Percentiles rank a stretch among this genome's conserved stretches.
These are phyloP conservation scores for Atrichornis clamosus DNA, from an alignment of 2,113 vertebrate species.

Conservation along the genomic window DNA sequence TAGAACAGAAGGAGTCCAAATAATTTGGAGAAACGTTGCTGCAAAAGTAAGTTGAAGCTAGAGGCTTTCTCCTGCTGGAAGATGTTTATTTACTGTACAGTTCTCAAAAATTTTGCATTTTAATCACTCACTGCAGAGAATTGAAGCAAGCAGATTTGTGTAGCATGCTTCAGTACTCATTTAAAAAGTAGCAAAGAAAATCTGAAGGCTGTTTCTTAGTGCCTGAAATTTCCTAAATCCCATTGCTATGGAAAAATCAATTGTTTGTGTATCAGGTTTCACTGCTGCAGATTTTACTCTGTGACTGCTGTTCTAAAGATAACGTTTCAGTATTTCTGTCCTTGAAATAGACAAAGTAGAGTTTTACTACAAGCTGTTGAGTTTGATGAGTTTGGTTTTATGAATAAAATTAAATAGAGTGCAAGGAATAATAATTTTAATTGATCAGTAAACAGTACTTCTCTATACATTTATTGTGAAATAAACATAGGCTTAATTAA, in stretches of 20 bases:
- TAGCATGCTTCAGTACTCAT: background rate
- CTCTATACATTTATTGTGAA: background rate
- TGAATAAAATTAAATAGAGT: background rate
- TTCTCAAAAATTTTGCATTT: background rate
- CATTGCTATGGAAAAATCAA: background rate
- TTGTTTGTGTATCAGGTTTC: background rate
- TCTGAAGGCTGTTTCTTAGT: background rate
- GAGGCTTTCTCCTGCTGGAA: background rate
- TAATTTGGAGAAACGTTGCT: background rate
- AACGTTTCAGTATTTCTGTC: background rate
- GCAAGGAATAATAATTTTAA: background rate
- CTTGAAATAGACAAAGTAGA: background rate
- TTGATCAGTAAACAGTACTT: background rate
- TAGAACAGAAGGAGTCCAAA: background rate
- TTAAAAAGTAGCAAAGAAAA: background rate
- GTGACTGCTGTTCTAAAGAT: constrained; percentile 3
- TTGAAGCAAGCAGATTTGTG: background rate
- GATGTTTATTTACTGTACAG: background rate
- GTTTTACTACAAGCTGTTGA: background rate
- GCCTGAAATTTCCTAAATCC: background rate
- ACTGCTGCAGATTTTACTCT: background rate
- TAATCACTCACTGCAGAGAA: background rate
- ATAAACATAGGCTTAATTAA: background rate
- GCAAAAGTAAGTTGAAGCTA: background rate
- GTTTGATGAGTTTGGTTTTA: background rate